Evolutionary conservation across 2,113 vertebrate genomes (phyloP).

Genomic region (Brevimyrus niger): DNA sequence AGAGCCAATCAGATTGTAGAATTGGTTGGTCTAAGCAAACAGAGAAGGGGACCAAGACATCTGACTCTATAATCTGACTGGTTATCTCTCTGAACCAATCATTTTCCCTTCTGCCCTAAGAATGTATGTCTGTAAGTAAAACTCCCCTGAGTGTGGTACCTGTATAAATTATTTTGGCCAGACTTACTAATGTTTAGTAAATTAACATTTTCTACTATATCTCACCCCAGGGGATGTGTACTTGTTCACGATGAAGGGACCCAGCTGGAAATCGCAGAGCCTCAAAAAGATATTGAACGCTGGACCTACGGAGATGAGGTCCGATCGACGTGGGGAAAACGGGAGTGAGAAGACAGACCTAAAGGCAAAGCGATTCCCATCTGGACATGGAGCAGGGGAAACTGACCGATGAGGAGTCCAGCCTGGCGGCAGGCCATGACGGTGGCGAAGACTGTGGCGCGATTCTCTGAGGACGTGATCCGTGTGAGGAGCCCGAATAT

Average conservation of each 20-base stretch:
- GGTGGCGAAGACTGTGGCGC: conserved; percentile 65
- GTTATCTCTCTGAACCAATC: neutral
- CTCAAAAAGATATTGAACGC: conserved; percentile 73
- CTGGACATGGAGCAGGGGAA: neutral
- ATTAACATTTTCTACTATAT: neutral
- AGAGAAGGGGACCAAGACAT: neutral
- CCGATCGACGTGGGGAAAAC: neutral
- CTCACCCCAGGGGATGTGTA: conserved; percentile 73
- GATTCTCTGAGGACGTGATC: conserved; percentile 58
- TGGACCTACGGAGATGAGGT: conserved; percentile 53
- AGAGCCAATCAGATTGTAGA: neutral
- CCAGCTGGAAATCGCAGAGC: conserved; percentile 64
- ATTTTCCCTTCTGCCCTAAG: neutral
- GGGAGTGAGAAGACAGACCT: neutral
- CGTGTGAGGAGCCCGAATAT: conserved; percentile 69
- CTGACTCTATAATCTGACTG: neutral
- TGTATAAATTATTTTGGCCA: neutral
- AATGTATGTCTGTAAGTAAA: neutral
- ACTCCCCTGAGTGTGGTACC: neutral
- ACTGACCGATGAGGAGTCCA: conserved; percentile 70
- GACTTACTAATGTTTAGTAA: neutral
- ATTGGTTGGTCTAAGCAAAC: neutral
- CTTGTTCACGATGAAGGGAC: conserved; percentile 68
- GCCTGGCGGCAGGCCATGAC: conserved; percentile 72
- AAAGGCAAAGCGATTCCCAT: neutral